phyloP scores from a whole-genome alignment of 2,113 vertebrate species.

The Oryzias javanicus region DNA sequence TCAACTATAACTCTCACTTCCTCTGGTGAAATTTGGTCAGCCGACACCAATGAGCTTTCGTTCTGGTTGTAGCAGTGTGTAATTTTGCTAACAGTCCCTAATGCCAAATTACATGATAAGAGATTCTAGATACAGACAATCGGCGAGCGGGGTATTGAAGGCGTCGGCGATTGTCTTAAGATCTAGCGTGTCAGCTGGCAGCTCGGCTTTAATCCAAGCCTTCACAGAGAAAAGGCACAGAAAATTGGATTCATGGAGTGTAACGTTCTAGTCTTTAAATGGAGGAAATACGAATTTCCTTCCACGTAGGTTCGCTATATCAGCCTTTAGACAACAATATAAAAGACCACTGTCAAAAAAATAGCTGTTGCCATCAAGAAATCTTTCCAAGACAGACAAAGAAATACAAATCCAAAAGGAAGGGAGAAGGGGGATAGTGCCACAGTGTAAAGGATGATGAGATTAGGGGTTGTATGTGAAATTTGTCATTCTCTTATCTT shows the following conservation, averaged over 20 bases:
- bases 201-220: conserved; percentile 77
- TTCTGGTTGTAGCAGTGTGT: conserved; percentile 66
- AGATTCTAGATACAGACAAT: conserved; percentile 75
- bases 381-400: conserved; percentile 53
- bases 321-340: conserved; percentile 66
- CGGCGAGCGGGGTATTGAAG: conserved; percentile 62
- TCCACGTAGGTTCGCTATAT: conserved; percentile 66
- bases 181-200: conserved; percentile 70
- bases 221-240: conserved; percentile 67
- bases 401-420: conserved; percentile 27
- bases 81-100: conserved; percentile 65
- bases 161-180: conserved; percentile 60
- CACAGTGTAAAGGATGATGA: conserved; percentile 63
- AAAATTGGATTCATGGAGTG: conserved; percentile 78
- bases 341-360: conserved; percentile 71
- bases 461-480: conserved; percentile 73
- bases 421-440: conserved; percentile 29
- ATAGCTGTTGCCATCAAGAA: conserved; percentile 68
- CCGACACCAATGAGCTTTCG: conserved; percentile 35
- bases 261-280: conserved; percentile 78
- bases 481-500: conserved; percentile 77
- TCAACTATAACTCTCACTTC: conserved; percentile 24
- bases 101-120: conserved; percentile 70
- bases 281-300: conserved; percentile 70
- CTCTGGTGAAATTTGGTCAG: conserved; percentile 42